Percentiles rank a stretch among this genome's conserved stretches.
Evolutionary conservation across 2,797 vertebrate species (phyloP).

Genomic region (Lepidocolaptes lacrymiger): DNA sequence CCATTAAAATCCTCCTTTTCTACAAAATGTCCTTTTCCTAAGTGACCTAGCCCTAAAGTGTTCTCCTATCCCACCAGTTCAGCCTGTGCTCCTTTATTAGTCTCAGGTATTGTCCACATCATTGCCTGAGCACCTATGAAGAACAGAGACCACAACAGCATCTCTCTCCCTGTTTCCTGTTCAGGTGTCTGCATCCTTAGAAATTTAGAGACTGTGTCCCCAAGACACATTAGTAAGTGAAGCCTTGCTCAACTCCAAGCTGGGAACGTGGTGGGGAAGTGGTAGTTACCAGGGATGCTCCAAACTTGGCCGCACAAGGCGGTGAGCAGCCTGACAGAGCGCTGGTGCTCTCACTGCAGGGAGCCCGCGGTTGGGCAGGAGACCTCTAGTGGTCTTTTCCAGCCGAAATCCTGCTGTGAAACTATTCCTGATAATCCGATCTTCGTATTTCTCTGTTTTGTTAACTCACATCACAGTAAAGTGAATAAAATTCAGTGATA

Average conservation of each 20-base stretch:
- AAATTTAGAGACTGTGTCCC: not conserved
- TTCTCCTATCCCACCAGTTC: not conserved
- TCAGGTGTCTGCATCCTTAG: not conserved
- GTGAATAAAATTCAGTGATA: not conserved
- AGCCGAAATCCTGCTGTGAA: not conserved
- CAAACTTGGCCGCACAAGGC: not conserved
- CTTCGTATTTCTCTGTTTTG: not conserved
- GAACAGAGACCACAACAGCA: not conserved
- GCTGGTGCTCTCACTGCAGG: not conserved
- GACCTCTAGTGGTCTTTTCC: not conserved
- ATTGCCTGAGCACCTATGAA: not conserved
- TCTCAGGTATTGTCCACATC: accelerated
- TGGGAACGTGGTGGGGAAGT: accelerated
- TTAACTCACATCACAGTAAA: not conserved
- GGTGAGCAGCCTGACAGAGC: not conserved
- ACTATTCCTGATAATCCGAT: not conserved
- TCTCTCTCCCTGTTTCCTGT: accelerated
- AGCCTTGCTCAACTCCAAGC: not conserved
- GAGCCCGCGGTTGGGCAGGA: not conserved
- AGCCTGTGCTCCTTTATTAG: not conserved
- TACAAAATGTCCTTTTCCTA: not conserved
- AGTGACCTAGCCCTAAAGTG: not conserved
- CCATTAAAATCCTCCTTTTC: not conserved
- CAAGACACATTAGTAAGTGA: not conserved
- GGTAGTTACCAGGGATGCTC: not conserved